Base-by-base conservation (phyloP, 1,140 invertebrate species). In the Zaprionus taronus region DNA sequence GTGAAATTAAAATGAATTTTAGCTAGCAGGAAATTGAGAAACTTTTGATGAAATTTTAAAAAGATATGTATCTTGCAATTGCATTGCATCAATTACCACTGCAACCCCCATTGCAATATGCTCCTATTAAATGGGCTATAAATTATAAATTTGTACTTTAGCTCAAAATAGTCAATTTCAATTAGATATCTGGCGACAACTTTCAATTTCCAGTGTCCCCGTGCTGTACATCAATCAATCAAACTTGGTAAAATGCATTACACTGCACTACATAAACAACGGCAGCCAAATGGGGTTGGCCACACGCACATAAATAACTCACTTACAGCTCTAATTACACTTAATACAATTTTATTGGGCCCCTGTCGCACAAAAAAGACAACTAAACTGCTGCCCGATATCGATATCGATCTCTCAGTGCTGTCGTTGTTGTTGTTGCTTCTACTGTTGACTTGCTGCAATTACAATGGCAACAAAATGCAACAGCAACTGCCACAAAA, bases 381-480 rank as follows among this genome's bases (percentile, higher is more conserved):
- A 61, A 47, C 22, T 57, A 68, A 77, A 68, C 26, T 66, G 36
- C 51, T 38, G 61, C 31, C 36, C 69, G 63, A 60, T 76, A 77
- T 77, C 73, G 78, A 89, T 87, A 83, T 74, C 72, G 81, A 81
- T 84, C 78, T 90, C 60, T 15, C 2, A 12, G 5, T 34, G 31
- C 31, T 34, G 31, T 34, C 9, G 17, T 15, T 62, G 36, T 51
- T 31, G 57, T 55, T 72, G 63, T 53, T 75, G 34, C 62, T 64
- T 61, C 64, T 75, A 56, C 34, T 68, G 80, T 82, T 86, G 84
- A 79, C 84, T 80, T 81, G 79, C 57, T 57, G 56, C 81, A 85
- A 85, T 90, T 81, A 90, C 79, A 90, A 76, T 5, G n/a, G 56
- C 81, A 84, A 81, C 84, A 83, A 87, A 87, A 80, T 82, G 83